These are phyloP conservation scores for Verasper variegatus DNA, from an alignment of 2,113 vertebrate genomes.

Conservation along the genomic window DNA sequence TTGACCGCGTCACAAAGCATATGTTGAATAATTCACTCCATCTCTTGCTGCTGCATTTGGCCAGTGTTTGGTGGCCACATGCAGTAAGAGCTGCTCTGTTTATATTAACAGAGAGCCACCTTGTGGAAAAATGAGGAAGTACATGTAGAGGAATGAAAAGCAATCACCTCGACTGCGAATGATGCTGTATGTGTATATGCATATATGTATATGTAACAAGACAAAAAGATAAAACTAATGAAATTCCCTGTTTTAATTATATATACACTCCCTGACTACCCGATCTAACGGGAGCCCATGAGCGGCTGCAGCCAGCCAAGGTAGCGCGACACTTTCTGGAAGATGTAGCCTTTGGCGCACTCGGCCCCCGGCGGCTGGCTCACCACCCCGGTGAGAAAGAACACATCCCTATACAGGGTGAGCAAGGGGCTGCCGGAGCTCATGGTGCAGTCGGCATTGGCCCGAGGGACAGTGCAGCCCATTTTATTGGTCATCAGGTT, in stretches of 20 bases:
- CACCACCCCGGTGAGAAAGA: conserved; percentile 82
- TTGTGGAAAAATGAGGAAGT: conserved; percentile 58
- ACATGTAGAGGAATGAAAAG: background rate
- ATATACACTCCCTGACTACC: background rate
- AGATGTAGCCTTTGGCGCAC: conserved; percentile 78
- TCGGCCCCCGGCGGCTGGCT: conserved; percentile 63
- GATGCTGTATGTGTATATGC: background rate
- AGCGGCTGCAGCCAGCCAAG: conserved; percentile 75
- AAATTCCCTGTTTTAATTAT: conserved; percentile 21
- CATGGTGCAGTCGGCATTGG: conserved; percentile 76
- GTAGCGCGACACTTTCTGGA: conserved; percentile 82
- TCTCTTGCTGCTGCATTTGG: conserved; percentile 17
- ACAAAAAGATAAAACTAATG: background rate
- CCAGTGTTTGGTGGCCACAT: background rate
- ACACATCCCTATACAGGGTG: conserved; percentile 76
- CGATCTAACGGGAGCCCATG: conserved; percentile 56
- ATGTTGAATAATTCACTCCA: conserved; percentile 58
- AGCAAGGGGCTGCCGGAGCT: conserved; percentile 80
- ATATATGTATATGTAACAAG: background rate
- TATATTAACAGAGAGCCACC: conserved; percentile 57
- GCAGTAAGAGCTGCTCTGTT: conserved; percentile 8
- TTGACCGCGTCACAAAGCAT: conserved; percentile 53
- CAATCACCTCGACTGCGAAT: background rate
- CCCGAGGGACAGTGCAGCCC: conserved; percentile 72
- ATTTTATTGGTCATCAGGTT: conserved; percentile 80